A percentile compares a stretch with the other conserved stretches of the same genome.
phyloP scores from a whole-genome alignment of 30 jellyfish, hydroid and myxozoan genomes.

The Hydractinia echinata region DNA sequence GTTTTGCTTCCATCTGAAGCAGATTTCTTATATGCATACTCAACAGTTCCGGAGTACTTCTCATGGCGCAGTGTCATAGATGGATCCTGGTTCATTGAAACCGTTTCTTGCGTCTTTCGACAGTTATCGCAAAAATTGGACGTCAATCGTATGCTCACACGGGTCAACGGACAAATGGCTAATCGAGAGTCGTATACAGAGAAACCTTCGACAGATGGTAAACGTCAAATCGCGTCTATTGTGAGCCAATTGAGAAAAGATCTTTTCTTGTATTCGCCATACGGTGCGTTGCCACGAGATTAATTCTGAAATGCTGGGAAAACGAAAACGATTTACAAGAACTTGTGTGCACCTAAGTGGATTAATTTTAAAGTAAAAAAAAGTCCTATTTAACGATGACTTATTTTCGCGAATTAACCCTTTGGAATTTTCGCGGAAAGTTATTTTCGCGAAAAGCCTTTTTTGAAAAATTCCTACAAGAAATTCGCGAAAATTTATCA shows the following conservation, averaged over 20 bases:
- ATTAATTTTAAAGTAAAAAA: too few species aligned
- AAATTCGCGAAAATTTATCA: too few species aligned
- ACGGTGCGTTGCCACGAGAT: not conserved
- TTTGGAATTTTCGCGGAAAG: too few species aligned
- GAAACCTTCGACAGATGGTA: not conserved
- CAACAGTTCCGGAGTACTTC: slow-evolving; percentile 94
- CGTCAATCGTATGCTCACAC: slow-evolving; percentile 6
- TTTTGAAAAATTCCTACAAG: too few species aligned
- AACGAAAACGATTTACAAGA: too few species aligned
- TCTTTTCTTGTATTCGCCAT: slow-evolving; percentile 1
- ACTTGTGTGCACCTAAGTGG: too few species aligned
- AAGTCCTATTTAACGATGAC: too few species aligned
- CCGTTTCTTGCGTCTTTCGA: not conserved
- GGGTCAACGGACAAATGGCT: slow-evolving; percentile 1
- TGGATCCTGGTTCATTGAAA: slow-evolving; percentile 13
- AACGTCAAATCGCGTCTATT: slow-evolving; percentile 3
- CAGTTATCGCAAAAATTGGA: slow-evolving; percentile 5
- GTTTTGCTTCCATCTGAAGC: slow-evolving; percentile 81
- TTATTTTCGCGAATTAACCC: too few species aligned
- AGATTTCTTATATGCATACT: slow-evolving; percentile 83
- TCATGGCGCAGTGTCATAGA: not conserved
- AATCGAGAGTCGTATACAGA: not conserved
- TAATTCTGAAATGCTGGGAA: too few species aligned
- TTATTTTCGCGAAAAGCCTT: too few species aligned
- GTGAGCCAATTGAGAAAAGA: slow-evolving; percentile 24